Evolutionary conservation across 2,888 invertebrate genomes (phyloP).

Genomic region (Strigamia transsilvanica): DNA sequence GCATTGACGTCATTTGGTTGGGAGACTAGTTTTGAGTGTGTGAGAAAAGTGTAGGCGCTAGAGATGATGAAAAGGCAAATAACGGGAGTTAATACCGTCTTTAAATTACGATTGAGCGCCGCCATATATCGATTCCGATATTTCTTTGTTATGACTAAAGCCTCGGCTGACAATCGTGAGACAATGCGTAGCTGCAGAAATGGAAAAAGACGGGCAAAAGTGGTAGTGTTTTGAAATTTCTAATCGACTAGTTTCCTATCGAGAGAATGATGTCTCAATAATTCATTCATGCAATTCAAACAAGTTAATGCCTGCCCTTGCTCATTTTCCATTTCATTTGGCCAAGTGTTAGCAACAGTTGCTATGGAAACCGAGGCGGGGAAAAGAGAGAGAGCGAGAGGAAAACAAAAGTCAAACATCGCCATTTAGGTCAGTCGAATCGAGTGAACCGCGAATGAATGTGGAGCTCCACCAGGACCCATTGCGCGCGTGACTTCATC

Average conservation of each 20-base stretch:
- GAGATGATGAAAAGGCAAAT: conserved; percentile 9
- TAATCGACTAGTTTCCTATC: conserved; percentile 10
- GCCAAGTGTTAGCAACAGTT: background rate
- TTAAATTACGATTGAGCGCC: conserved; percentile 30
- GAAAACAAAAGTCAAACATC: conserved; percentile 30
- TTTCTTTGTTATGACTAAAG: conserved; percentile 24
- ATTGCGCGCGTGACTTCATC: conserved; percentile 30
- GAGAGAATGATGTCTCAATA: conserved; percentile 25
- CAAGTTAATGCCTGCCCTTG: conserved; percentile 30
- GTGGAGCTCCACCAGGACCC: conserved; percentile 30
- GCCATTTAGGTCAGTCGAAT: conserved; percentile 20
- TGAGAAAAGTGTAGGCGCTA: background rate
- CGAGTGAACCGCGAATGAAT: conserved; percentile 21
- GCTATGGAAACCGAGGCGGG: conserved; percentile 1
- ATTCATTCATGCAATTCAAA: conserved; percentile 30
- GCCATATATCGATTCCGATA: background rate
- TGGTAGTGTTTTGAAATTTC: conserved; percentile 25
- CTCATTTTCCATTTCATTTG: conserved; percentile 30
- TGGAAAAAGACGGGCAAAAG: background rate
- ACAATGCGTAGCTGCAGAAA: background rate
- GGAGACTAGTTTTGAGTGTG: too few species aligned
- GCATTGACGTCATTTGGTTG: too few species aligned
- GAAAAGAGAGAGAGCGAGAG: background rate
- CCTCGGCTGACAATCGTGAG: conserved; percentile 13
- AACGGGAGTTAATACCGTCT: conserved; percentile 7